Base-by-base conservation (phyloP, 2,888 invertebrate species). In the Heliconius aoede region DNA sequence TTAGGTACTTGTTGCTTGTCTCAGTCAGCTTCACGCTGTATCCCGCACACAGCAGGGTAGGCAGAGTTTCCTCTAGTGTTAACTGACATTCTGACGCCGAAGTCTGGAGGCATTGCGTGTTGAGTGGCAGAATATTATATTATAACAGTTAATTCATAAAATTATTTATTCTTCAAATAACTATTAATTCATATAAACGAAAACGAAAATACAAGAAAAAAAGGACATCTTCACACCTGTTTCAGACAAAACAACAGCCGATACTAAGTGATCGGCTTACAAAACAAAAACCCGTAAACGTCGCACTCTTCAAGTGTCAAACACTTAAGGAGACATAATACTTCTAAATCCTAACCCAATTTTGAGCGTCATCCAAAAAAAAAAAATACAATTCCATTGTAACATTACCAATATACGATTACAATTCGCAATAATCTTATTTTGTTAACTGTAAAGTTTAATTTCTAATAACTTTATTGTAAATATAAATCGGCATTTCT, bases 291-390 rank as follows among this genome's bases (percentile, higher is more conserved):
- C 81, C 80, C 83, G 84, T 88, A 91, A 92, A 91, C 89, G 90
- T 84, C 86, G 79, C 77, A 83, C 78, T 81, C 84, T 81, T 82
- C 81, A 86, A 88, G 87, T 90, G 91, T 90, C 90, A 90, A 89
- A 88, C 81, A 82, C 80, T 81, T 65, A 82, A 81, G 28, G 81
- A 80, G 85, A 85, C 85, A 86, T 87, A 87, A 89, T 88, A 84
- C 89, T 83, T 87, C 85, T 82, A 85, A 88, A 87, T 89, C 86
- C 86, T 90, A 91, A 93, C 88, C 91, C 91, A 93, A 94, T 93
- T 92, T 91, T 81, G 81, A 80, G 81, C 82, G 81, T 78, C 61
- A 72, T 8, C 78, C 80, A 82, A 82, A 83, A 80, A 75, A 80
- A 75, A 76, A 77, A 68, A n/a, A 28, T 86, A 82, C 82, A 77